These are phyloP conservation scores for Dasysyrphus tricinctus DNA, from an alignment of 2,888 invertebrate species.

Conservation along the genomic window DNA sequence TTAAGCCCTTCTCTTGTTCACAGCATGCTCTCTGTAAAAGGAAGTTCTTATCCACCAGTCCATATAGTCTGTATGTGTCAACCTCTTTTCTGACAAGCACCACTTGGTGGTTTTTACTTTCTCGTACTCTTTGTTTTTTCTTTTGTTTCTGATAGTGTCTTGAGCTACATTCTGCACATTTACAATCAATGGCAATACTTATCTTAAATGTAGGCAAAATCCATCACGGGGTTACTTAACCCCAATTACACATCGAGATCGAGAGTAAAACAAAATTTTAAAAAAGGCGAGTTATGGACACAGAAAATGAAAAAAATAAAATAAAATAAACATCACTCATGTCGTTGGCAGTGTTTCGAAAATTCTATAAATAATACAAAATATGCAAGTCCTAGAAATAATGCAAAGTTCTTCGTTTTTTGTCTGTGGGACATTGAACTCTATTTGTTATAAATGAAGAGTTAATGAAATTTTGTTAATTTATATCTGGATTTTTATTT, in stretches of 20 bases:
- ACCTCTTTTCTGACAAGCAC: constrained; percentile 15
- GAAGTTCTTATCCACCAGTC: constrained; percentile 3
- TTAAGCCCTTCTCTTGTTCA: not conserved
- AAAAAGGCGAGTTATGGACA: constrained; percentile 18
- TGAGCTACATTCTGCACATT: constrained; percentile 27
- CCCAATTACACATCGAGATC: not conserved
- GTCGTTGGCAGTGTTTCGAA: constrained; percentile 40
- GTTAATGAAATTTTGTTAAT: not conserved
- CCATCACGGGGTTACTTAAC: constrained; percentile 35
- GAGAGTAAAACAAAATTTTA: not conserved
- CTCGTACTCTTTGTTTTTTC: not conserved
- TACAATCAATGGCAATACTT: constrained; percentile 4
- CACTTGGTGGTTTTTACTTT: constrained; percentile 6
- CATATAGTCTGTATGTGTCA: not conserved
- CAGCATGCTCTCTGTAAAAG: not conserved
- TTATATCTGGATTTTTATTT: not conserved
- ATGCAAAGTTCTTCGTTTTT: constrained; percentile 11
- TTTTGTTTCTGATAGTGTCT: constrained; percentile 37
- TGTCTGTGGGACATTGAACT: constrained; percentile 49
- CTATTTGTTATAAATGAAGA: not conserved
- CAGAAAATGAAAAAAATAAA: constrained; percentile 3
- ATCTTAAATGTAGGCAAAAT: constrained; percentile 6
- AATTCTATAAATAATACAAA: constrained; percentile 42
- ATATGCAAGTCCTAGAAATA: not conserved
- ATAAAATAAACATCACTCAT: constrained; percentile 25